Percentiles rank a stretch among this genome's conserved stretches.
These are phyloP conservation scores for Himalopsyche phryganea DNA, from an alignment of 1,140 invertebrate species.

Conservation along the genomic window DNA sequence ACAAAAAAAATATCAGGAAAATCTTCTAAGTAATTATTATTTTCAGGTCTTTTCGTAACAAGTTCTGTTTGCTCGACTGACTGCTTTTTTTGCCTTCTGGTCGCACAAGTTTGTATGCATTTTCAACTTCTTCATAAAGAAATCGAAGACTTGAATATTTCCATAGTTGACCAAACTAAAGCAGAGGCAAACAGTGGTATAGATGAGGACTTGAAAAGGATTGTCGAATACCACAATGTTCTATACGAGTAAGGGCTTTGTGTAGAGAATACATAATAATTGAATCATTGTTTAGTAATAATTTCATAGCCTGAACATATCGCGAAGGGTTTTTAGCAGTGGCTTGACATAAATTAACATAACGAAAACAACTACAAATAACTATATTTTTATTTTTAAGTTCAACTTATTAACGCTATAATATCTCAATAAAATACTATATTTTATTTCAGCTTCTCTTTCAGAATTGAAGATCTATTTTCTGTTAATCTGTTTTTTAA, in stretches of 20 bases:
- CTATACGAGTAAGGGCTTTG: conserved; percentile 5
- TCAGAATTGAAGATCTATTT: background rate
- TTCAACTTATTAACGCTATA: too few relatives aligned
- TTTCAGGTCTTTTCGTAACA: conserved; percentile 23
- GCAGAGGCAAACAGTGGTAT: background rate
- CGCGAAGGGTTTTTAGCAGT: too few relatives aligned
- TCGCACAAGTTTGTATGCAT: conserved; percentile 16
- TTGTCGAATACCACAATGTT: conserved; percentile 18
- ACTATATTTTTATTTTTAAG: too few relatives aligned
- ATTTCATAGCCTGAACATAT: too few relatives aligned
- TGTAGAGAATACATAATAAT: too few relatives aligned
- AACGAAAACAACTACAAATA: too few relatives aligned
- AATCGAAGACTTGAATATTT: background rate
- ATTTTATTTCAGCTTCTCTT: conserved; percentile 3
- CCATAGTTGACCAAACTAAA: too few relatives aligned
- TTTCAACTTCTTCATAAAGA: conserved; percentile 7
- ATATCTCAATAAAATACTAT: too few relatives aligned
- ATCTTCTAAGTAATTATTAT: too few relatives aligned
- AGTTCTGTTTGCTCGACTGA: conserved; percentile 3
- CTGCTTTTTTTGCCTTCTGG: conserved; percentile 9
- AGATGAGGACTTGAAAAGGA: conserved; percentile 4
- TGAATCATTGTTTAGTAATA: too few relatives aligned
- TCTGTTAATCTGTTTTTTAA: background rate
- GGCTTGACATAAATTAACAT: too few relatives aligned
- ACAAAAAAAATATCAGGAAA: too few relatives aligned